Evolutionary conservation across 2,113 vertebrate genomes (phyloP), one percentile per base, ranked within the genome.

Genomic region (Ochotona curzoniae): DNA sequence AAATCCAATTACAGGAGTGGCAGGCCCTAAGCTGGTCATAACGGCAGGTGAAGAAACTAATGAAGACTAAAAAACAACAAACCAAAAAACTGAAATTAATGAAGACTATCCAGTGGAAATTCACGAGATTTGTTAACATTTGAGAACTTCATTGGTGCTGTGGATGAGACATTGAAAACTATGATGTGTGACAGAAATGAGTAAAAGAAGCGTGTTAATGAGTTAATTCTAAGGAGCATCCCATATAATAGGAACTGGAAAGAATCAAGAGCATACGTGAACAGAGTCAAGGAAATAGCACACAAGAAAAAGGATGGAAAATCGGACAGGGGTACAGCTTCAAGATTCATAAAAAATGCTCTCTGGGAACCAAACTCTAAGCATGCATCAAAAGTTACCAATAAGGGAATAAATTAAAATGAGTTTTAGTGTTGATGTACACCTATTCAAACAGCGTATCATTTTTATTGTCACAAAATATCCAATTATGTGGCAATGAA

Each of bases 41-140:
- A 98, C 98, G 98, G 98, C 98, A 38, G 97, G 97, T 64, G 97
- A 97, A 82, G 98, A 98, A 81, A 93, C 26, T 30, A 95, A 44
- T 44, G 38, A 44, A 44, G 38, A 44, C 38, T 44, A 44, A 44
- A 44, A 44, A 44, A 44, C 38, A 44, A 44, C 38, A 44, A 44
- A 44, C 38, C 38, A 44, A 44, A 44, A 44, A 3, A 44, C 6
- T 44, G 38, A 44, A 44, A 44, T 44, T 44, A 44, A 51, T 0
- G 99, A 99, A 83, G 99, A 99, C 44, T 99, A 99, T 64, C 99
- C 99, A 6, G 96, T 98, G n/a, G 99, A 99, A 97, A 99, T 99
- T 70, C 98, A 99, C 13, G 99, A 99, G 23, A 98, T 95, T 98
- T 99, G 12, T 95, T 93, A 57, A 93, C 98, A 5, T 99, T 99